phyloP scores from a whole-genome alignment of 37 sponge, comb jelly and placozoan species.

The Oopsacas minuta region DNA sequence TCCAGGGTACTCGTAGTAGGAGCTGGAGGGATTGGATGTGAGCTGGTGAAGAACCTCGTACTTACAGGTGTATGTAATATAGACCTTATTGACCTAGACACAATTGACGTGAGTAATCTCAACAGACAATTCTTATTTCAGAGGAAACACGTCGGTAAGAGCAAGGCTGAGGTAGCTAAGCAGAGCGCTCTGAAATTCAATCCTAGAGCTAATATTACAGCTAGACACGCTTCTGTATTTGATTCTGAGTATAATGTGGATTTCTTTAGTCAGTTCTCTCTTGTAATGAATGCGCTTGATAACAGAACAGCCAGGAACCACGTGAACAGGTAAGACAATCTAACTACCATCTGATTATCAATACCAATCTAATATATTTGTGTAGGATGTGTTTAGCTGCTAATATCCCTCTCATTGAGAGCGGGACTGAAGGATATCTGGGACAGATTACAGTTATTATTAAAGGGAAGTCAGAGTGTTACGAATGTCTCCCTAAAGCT shows the following conservation, averaged over 20 bases:
- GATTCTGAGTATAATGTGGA: constrained; percentile 75
- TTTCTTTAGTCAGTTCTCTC: constrained; percentile 78
- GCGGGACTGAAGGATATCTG: constrained; percentile 92
- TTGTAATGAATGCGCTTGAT: constrained; percentile 98
- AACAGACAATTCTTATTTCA: constrained; percentile 97
- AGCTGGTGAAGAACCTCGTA: constrained; percentile 89
- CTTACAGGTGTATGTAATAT: constrained; percentile 77
- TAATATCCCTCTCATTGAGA: constrained; percentile 83
- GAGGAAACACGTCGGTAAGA: constrained; percentile 85
- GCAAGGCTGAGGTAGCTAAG: constrained; percentile 80
- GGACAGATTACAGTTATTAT: constrained; percentile 92
- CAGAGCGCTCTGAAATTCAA: constrained; percentile 74
- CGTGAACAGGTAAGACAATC: constrained; percentile 80
- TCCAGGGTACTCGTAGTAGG: constrained; percentile 79
- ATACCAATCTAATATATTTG: too few relatives aligned
- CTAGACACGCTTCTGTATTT: constrained; percentile 67
- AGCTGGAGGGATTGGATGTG: constrained; percentile 98
- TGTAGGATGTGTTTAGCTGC: constrained; percentile 86
- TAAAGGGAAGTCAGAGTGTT: constrained; percentile 85
- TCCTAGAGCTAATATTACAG: constrained; percentile 64
- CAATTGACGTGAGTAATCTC: constrained; percentile 96
- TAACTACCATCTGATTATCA: too few relatives aligned
- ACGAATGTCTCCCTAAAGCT: constrained; percentile 93
- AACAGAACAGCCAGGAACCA: constrained; percentile 91
- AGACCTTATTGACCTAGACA: constrained; percentile 86